These are phyloP conservation scores for Eueremaeus valkanovi DNA, from an alignment of 2,888 invertebrate genomes.

Conservation along the genomic window DNA sequence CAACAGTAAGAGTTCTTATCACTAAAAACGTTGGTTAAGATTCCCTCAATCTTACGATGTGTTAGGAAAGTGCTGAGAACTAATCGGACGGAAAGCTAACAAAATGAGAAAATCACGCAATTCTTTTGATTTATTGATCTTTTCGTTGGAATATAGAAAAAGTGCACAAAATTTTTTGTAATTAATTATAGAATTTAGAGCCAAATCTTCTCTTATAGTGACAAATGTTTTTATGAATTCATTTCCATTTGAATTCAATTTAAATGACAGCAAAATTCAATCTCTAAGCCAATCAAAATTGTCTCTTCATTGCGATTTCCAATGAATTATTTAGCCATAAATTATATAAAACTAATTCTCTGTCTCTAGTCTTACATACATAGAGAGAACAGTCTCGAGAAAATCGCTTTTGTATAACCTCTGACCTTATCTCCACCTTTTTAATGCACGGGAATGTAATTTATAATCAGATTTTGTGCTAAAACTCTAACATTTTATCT, in stretches of 20 bases:
- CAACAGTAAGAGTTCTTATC: too few relatives aligned
- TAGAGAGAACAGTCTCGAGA: not conserved
- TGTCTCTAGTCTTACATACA: not conserved
- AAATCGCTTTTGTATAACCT: slow-evolving; percentile 22
- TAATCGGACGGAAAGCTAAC: not conserved
- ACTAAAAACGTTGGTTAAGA: too few relatives aligned
- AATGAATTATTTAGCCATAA: not conserved
- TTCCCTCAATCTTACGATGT: not conserved
- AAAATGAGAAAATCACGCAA: slow-evolving; percentile 19
- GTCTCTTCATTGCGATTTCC: not conserved
- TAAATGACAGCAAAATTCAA: not conserved
- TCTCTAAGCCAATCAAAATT: not conserved
- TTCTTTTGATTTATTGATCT: slow-evolving; percentile 3
- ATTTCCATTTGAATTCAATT: not conserved
- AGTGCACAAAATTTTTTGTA: not conserved
- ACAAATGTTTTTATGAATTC: not conserved
- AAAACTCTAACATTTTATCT: slow-evolving; percentile 16
- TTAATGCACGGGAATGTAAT: slow-evolving; percentile 19
- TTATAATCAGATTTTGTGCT: slow-evolving; percentile 6
- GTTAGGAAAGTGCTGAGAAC: not conserved
- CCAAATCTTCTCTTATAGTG: not conserved
- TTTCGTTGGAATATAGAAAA: too few relatives aligned
- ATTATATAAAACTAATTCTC: not conserved
- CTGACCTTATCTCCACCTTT: not conserved
- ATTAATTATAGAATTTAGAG: slow-evolving; percentile 4